phyloP scores from a whole-genome alignment of 2,797 vertebrate genomes.

The Meda fulgida region DNA sequence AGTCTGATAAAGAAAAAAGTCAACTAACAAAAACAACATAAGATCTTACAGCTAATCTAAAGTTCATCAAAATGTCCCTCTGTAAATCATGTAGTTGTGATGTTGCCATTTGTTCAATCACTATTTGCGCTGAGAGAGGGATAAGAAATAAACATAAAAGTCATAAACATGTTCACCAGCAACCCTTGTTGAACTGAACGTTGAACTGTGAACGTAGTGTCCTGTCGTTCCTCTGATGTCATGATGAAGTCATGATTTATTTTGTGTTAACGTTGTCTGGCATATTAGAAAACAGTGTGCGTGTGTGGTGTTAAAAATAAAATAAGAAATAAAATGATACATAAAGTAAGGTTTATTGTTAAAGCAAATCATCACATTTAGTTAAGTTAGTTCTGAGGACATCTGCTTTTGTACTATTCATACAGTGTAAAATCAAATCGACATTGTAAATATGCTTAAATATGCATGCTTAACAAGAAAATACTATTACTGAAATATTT shows the following conservation, averaged over 20 bases:
- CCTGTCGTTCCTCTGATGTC: neutral
- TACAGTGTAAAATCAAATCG: neutral
- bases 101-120: neutral
- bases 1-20: slow-evolving; percentile 67
- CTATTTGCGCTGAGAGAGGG: neutral
- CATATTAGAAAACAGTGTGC: neutral
- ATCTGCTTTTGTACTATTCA: neutral
- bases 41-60: slow-evolving; percentile 47
- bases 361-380: neutral
- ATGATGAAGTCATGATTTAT: neutral
- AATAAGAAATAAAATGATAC: neutral
- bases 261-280: neutral
- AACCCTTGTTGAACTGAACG: neutral
- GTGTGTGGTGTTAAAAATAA: neutral
- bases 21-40: slow-evolving; percentile 59
- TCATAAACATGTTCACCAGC: slow-evolving; percentile 6
- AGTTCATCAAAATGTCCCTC: slow-evolving; percentile 33
- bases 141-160: neutral
- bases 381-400: neutral
- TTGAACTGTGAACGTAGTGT: neutral
- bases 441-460: neutral
- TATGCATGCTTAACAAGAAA: neutral
- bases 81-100: neutral
- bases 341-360: neutral
- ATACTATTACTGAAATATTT: neutral